phyloP scores from a whole-genome alignment of 2,113 vertebrate species.

The Phasianus colchicus region DNA sequence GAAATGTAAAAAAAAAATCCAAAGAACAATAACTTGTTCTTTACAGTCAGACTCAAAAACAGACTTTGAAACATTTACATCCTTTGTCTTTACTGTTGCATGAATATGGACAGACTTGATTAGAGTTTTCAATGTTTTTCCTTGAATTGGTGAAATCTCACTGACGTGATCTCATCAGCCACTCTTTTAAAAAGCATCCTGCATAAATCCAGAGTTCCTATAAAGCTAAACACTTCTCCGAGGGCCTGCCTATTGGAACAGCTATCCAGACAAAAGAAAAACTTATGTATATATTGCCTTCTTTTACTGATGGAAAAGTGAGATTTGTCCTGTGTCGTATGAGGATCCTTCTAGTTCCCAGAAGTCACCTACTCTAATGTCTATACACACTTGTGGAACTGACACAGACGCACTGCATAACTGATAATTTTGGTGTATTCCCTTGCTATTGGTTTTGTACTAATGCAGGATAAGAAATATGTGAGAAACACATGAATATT shows the following conservation, averaged over 20 bases:
- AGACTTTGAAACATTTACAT: not conserved
- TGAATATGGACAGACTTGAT: not conserved
- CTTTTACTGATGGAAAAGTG: not conserved
- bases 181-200: not conserved
- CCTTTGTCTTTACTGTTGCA: not conserved
- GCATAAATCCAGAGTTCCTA: not conserved
- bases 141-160: not conserved
- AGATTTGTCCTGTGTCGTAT: not conserved
- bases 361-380: not conserved
- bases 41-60: not conserved
- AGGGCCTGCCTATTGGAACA: not conserved
- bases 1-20: not conserved
- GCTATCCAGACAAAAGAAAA: not conserved
- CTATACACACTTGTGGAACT: not conserved
- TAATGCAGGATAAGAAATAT: not conserved
- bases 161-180: not conserved
- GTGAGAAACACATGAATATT: not conserved
- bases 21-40: not conserved
- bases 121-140: not conserved
- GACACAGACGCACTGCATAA: not conserved
- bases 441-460: not conserved
- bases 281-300: not conserved
- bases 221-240: not conserved
- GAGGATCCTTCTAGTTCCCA: not conserved
- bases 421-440: not conserved